Base-by-base conservation (phyloP, 2,113 vertebrate genomes). In the Phyllostomus hastatus region DNA sequence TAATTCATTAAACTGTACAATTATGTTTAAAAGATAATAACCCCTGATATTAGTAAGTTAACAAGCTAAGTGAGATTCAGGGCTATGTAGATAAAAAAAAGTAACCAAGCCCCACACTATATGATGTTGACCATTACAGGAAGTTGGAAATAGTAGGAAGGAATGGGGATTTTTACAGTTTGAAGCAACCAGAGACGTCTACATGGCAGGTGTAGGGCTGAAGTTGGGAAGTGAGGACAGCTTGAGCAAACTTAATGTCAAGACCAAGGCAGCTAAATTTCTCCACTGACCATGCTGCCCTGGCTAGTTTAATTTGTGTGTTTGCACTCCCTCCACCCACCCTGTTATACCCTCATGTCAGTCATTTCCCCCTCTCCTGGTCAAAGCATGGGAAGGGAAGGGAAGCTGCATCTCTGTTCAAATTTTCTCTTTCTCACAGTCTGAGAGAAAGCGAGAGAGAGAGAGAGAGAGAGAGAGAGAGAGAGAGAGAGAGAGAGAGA, bases 321-420 rank as follows among this genome's bases (percentile, higher is more conserved):
- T 52, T 16, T 17, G 15, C 20, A 3, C 3, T 10, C 14, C 50
- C 3, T 11, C 35, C 41, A 7, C 22, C 41, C 31, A 59, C 7
- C 10, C 20, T 24, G 1, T 50, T 10, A 15, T 3, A 10, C 4
- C 10, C 48, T 76, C 24, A 16, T 52, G 38, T 90, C 33, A n/a
- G 7, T 15, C 2, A 6, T 5, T 67, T 41, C 35, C 7, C 26
- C 6, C 1, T 57, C 1, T 28, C 16, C 52, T 67, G 7, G 8
- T 41, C 69, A 73, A 66, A 95, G 22, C 17, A 38, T 17, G 10
- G 43, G 35, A 41, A 64, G 14, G 7, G 43, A 66, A 64, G 78
- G 2, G 3, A 35, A 70, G 19, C 24, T 33, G 16, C 5, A 17
- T 89, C 10, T 85, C 76, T 38, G 75, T 64, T 88, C 24, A 43